Evolutionary conservation across 2,113 vertebrate species (phyloP), one percentile per base, ranked within the genome.

Genomic region (Megaleporinus macrocephalus): DNA sequence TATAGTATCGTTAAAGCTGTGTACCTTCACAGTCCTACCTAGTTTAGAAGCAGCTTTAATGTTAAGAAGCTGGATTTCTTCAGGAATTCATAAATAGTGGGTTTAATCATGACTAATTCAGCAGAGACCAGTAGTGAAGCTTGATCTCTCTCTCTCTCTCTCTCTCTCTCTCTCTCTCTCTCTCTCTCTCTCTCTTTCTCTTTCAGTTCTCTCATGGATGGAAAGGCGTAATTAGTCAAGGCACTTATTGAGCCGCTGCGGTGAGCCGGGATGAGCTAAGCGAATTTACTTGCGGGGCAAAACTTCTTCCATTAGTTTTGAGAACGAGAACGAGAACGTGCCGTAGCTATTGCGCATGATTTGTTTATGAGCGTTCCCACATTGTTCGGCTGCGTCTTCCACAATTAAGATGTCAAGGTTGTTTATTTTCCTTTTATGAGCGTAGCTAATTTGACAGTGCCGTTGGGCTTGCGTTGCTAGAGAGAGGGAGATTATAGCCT

Each of bases 261-360:
- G 63, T 76, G 80, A 81, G 80, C 49, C 3, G 49, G 59, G 62
- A 75, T 76, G 80, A 75, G 30, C 18, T 75, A 76, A 81, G 49
- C 47, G 63, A 75, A 69, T 68, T 76, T 44, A 76, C 80, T 76
- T 61, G 41, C 80, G 49, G 73, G 33, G 61, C 30, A 76, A 82
- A 65, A 59, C 80, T 61, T 74, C 63, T 15, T 18, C 63, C 80
- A 76, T 82, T 76, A 59, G 63, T 62, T 13, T 41, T 20, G 27
- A 61, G 41, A 82, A 82, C 14, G 71, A 75, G 65, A 57, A 14
- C 49, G 7, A 29, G 51, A 49, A 68, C 13, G 24, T 16, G 6
- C 15, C 22, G 22, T n/a, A 65, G 59, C 44, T 33, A 61, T 47
- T 47, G 55, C 27, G 33, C 24, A 20, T 14, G 16, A 36, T 59